phyloP scores from a whole-genome alignment of 1,140 invertebrate genomes.

The Luehdorfia chinensis region DNA sequence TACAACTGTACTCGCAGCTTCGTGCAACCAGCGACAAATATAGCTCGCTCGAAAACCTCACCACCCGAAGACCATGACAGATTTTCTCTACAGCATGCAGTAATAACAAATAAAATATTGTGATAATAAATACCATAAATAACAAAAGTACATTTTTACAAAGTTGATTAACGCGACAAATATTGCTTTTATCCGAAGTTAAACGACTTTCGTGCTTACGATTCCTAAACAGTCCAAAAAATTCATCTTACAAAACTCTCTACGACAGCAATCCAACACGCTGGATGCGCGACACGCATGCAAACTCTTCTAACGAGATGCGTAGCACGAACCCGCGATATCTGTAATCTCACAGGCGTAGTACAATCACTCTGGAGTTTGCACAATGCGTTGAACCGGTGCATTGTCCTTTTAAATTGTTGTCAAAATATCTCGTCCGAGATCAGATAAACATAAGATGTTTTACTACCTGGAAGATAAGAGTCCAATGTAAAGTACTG shows the following conservation, averaged over 20 bases:
- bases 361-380: constrained; percentile 20
- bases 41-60: no score
- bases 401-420: constrained; percentile 27
- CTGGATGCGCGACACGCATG: constrained; percentile 3
- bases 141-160: no score
- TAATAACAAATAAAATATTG: no score
- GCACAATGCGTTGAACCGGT: constrained; percentile 25
- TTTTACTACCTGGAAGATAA: neutral
- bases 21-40: no score
- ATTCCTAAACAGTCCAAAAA: no score
- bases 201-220: no score
- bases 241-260: neutral
- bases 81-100: no score
- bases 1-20: no score
- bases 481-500: neutral
- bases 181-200: no score
- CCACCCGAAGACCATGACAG: no score
- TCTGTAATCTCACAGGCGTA: constrained; percentile 23
- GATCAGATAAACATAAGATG: constrained; percentile 6
- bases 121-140: no score
- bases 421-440: constrained; percentile 31
- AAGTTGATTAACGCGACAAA: no score
- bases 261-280: constrained; percentile 4
- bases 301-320: constrained; percentile 14
- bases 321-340: constrained; percentile 16